phyloP scores from a whole-genome alignment of 2,888 invertebrate species.

The Mythimna lalbum region DNA sequence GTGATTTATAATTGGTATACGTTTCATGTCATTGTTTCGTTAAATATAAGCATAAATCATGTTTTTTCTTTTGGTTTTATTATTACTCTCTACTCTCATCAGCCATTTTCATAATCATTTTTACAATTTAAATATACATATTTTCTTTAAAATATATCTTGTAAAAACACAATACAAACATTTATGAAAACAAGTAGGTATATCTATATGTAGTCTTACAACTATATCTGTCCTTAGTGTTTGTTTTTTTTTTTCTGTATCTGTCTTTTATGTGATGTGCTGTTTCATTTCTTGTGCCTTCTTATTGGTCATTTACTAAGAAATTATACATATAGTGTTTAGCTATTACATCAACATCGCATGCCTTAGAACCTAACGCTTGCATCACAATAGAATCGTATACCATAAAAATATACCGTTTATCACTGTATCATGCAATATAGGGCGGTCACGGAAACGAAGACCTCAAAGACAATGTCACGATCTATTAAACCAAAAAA shows the following conservation, averaged over 20 bases:
- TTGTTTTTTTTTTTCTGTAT: background rate
- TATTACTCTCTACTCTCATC: background rate
- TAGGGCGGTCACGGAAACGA: constrained; percentile 36
- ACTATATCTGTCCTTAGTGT: background rate
- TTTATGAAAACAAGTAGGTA: no score
- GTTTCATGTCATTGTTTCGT: background rate
- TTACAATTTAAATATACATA: background rate
- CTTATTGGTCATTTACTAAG: background rate
- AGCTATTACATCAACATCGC: constrained; percentile 1
- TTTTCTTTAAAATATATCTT: no score
- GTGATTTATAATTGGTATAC: background rate
- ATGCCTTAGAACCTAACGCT: background rate
- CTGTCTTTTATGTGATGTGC: background rate
- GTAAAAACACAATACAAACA: no score
- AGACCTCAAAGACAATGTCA: constrained; percentile 29
- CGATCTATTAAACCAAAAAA: constrained; percentile 52
- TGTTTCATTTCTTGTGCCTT: background rate
- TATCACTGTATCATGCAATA: constrained; percentile 30
- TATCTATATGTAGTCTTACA: background rate
- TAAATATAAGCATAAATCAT: background rate
- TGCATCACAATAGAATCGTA: background rate
- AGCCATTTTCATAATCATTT: background rate
- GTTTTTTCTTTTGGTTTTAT: background rate
- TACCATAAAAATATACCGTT: constrained; percentile 5
- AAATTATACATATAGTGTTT: background rate